phyloP scores from a whole-genome alignment of 2,797 vertebrate genomes.

The Basileuterus tristriatus region DNA sequence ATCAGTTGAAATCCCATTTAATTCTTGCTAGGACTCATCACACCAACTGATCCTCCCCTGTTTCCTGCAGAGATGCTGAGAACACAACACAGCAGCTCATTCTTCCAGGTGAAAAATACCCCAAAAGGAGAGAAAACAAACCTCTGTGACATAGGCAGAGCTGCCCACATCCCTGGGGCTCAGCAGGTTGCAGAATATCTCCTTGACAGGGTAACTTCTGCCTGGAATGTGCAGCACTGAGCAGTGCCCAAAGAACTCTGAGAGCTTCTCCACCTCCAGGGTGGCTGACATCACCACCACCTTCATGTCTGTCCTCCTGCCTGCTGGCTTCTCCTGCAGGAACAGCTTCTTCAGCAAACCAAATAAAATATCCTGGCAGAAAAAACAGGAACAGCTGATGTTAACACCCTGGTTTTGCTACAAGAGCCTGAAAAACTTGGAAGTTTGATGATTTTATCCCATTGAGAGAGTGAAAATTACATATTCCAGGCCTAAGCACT shows the following conservation, averaged over 20 bases:
- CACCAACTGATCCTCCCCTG: neutral
- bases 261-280: slow-evolving; percentile 91
- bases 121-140: neutral
- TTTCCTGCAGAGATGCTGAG: neutral
- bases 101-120: neutral
- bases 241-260: slow-evolving; percentile 86
- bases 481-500: neutral
- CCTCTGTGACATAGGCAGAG: slow-evolving; percentile 91
- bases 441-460: neutral
- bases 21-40: neutral
- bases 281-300: slow-evolving; percentile 98
- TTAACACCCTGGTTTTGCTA: neutral
- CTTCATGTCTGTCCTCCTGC: slow-evolving; percentile 81
- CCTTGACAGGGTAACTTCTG: slow-evolving; percentile 88
- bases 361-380: slow-evolving; percentile 90
- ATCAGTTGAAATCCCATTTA: neutral
- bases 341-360: slow-evolving; percentile 91
- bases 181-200: slow-evolving; percentile 88
- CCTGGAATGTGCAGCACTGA: slow-evolving; percentile 91
- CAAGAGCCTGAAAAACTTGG: neutral
- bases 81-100: neutral
- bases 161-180: slow-evolving; percentile 89
- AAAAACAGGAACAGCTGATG: neutral
- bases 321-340: slow-evolving; percentile 71
- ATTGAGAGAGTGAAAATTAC: rapidly evolving